phyloP scores from a whole-genome alignment of 2,113 vertebrate genomes.

The Meleagris gallopavo region DNA sequence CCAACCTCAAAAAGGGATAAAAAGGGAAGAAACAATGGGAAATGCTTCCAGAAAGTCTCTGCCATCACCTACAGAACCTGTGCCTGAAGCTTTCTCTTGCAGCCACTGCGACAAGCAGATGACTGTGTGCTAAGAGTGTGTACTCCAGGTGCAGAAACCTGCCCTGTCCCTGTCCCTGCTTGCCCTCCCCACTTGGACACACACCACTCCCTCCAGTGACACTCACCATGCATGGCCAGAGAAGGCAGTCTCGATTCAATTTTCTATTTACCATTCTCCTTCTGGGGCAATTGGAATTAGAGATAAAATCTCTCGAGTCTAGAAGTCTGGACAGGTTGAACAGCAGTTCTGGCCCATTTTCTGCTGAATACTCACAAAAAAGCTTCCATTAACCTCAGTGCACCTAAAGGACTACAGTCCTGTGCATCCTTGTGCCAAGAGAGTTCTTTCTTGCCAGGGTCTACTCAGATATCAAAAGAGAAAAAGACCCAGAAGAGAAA shows the following conservation, averaged over 20 bases:
- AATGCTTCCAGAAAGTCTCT: neutral
- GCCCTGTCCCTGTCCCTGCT: neutral
- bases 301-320: neutral
- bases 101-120: neutral
- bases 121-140: neutral
- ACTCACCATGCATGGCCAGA: neutral
- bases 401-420: neutral
- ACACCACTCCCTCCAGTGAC: neutral
- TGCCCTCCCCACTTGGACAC: neutral
- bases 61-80: neutral
- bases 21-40: neutral
- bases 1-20: neutral
- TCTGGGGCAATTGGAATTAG: neutral
- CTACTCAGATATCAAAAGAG: neutral
- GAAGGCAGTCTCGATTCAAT: neutral
- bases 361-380: neutral
- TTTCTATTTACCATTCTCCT: neutral
- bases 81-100: neutral
- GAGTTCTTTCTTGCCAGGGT: neutral
- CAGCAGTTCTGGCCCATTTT: neutral
- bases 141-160: neutral
- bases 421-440: neutral
- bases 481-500: slow-evolving; percentile 14
- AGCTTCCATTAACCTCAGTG: neutral
- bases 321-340: neutral